Percentiles rank a stretch among this genome's conserved stretches.
Conservation (phyloP, 2,888 invertebrate species). For the Dryococelus australis region DNA sequence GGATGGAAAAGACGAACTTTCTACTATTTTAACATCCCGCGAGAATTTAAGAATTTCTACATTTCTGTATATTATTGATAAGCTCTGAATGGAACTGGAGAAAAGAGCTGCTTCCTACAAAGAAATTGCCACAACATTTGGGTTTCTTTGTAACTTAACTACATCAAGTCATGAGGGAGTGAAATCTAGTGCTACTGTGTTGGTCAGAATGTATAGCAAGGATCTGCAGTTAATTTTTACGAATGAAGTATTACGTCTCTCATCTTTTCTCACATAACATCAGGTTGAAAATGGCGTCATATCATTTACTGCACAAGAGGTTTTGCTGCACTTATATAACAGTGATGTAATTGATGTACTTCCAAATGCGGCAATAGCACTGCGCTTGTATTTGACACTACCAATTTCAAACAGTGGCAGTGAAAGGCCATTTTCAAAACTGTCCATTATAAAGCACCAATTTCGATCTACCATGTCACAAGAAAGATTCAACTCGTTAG, state of each 20-base stretch:
- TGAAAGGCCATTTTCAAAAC: background rate
- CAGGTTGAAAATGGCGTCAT: background rate
- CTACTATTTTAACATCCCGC: background rate
- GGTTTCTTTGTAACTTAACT: constrained; percentile 13
- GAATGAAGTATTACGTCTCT: constrained; percentile 4
- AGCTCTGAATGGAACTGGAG: constrained; percentile 12
- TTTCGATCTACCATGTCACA: background rate
- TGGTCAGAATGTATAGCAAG: background rate
- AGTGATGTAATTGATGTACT: background rate
- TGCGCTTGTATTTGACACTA: background rate
- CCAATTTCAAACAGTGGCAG: background rate
- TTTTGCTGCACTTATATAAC: background rate
- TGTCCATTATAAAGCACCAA: background rate
- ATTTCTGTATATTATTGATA: background rate
- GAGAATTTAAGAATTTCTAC: constrained; percentile 18
- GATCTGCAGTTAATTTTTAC: background rate
- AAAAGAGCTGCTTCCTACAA: constrained; percentile 23
- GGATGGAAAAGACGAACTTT: constrained; percentile 4
- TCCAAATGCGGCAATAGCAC: background rate
- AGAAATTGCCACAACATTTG: constrained; percentile 11
- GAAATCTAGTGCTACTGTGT: background rate
- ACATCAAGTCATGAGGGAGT: background rate
- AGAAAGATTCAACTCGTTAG: background rate
- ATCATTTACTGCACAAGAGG: background rate
- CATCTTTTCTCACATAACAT: constrained; percentile 11